Base-by-base conservation (phyloP, 2,113 vertebrate genomes). In the Anhinga anhinga region DNA sequence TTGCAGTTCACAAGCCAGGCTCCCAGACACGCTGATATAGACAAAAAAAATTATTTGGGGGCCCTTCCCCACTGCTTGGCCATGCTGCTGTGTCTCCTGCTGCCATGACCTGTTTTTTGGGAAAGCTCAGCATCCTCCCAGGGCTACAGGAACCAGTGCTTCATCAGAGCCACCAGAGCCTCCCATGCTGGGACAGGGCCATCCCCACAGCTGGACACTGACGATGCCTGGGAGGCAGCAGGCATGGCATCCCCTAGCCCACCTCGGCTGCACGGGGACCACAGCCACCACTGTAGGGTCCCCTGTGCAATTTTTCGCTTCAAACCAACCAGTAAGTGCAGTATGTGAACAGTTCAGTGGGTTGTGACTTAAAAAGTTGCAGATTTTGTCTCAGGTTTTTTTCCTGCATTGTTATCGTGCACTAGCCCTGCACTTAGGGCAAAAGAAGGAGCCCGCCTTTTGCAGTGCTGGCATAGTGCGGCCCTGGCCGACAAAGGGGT, bases 271-370 rank as follows among this genome's bases (percentile, higher is more conserved):
- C 61, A 53, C 2, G 4, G 23, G 36, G 12, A 32, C 55, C 26
- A 50, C 29, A n/a, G 23, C 13, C 72, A 73, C 13, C 30, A 38
- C 42, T 53, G 3, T 32, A 45, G 42, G 10, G 21, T 67, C 23
- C 67, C 7, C 50, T 40, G 1, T 22, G 25, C 47, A 62, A 72
- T 50, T 50, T 85, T 90, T 82, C 2, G 0, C 53, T 90, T 96
- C 42, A 78, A 17, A 40, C 32, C 27, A 76, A 38, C 6, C 40
- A 72, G 20, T 73, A 61, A 89, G 34, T 38, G 23, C 30, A 36
- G 32, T 0, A 0, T 52, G 34, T 30, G 6, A 61, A 45, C 0
- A 0, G 20, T 50, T 93, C 1, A 1, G 55, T 66, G 34, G 7
- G 6, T 55, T 77, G 29, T 62, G 32, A 66, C 55, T 49, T 62